phyloP scores from a whole-genome alignment of 2,888 invertebrate species.

The Drosophila kuntzei region DNA sequence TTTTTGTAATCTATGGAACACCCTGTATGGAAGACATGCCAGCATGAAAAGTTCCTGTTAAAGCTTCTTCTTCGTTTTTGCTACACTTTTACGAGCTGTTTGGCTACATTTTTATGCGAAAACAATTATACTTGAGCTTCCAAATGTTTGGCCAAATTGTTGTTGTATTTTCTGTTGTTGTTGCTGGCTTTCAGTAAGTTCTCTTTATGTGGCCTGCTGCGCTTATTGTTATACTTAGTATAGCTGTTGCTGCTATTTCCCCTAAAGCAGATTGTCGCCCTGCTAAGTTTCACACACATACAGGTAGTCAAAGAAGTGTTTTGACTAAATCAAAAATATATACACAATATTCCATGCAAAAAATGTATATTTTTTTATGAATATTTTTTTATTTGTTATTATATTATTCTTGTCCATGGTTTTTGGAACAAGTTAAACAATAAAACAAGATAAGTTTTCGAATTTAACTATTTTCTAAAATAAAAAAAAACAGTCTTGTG shows the following conservation, averaged over 20 bases:
- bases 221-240: conserved; percentile 45
- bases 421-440: too few relatives aligned
- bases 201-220: conserved; percentile 36
- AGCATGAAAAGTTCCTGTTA: conserved; percentile 22
- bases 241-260: conserved; percentile 16
- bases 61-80: conserved; percentile 20
- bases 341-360: too few relatives aligned
- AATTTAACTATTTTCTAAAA: too few relatives aligned
- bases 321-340: not conserved
- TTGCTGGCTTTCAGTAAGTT: conserved; percentile 23
- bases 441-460: too few relatives aligned
- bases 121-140: conserved; percentile 73
- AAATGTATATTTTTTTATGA: too few relatives aligned
- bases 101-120: conserved; percentile 62
- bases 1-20: conserved; percentile 12
- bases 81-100: conserved; percentile 58
- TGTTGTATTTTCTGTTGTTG: conserved; percentile 1
- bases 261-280: conserved; percentile 40
- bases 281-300: conserved; percentile 2
- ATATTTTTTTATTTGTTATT: too few relatives aligned
- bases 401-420: too few relatives aligned
- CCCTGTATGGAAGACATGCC: conserved; percentile 54
- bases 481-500: too few relatives aligned
- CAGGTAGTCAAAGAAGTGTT: not conserved
- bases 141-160: conserved; percentile 25